Conservation (phyloP, 2,888 invertebrate genomes). For the Yponomeuta malinellus region DNA sequence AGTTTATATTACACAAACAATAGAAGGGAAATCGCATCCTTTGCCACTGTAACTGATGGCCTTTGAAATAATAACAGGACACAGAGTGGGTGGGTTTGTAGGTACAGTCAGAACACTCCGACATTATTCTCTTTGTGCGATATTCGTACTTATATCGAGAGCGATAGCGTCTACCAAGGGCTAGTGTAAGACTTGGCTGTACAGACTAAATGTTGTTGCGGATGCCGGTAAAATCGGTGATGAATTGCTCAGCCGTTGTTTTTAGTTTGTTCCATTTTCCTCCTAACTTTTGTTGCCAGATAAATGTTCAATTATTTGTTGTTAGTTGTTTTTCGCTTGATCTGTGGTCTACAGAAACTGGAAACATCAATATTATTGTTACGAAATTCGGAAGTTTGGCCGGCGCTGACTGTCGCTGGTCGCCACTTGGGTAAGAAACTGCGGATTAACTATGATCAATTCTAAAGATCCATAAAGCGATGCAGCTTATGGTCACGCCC, state of each 20-base stretch:
- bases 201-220: not conserved
- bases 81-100: not conserved
- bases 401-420: not conserved
- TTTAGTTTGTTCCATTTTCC: not conserved
- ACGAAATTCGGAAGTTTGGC: not conserved
- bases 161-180: no score
- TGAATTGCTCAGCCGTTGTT: not conserved
- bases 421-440: not conserved
- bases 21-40: not conserved
- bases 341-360: not conserved
- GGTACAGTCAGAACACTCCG: not conserved
- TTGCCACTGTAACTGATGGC: conserved; percentile 9
- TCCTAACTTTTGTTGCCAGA: not conserved
- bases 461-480: no score
- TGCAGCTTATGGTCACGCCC: conserved; percentile 15
- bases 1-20: not conserved
- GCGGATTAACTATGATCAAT: no score
- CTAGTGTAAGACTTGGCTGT: no score
- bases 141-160: no score
- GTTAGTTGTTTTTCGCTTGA: no score
- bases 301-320: not conserved
- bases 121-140: no score
- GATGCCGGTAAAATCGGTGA: not conserved
- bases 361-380: not conserved
- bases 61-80: conserved; percentile 20